Evolutionary conservation across 64 coral and sea anemone genomes (phyloP).

Genomic region (Exaiptasia diaphana): DNA sequence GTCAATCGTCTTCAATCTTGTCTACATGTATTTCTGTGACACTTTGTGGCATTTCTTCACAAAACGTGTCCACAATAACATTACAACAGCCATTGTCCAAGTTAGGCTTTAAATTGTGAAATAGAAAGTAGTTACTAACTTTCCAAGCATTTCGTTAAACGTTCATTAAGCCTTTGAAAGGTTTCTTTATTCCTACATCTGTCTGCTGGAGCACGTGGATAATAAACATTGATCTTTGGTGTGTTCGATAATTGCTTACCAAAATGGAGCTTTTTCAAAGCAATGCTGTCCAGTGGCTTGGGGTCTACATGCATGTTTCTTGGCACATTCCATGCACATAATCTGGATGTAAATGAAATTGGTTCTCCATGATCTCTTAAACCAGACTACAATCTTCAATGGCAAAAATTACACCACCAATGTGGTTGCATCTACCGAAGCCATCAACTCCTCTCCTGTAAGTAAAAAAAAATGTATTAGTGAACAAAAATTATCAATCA

Average conservation of each 20-base stretch:
- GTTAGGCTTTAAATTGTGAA: constrained; percentile 24
- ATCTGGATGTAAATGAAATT: constrained; percentile 35
- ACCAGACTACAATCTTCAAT: background rate
- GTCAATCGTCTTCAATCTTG: too few relatives aligned
- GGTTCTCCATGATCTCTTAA: constrained; percentile 45
- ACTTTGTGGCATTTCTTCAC: too few relatives aligned
- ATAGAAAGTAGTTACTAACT: constrained; percentile 44
- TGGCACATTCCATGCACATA: constrained; percentile 41
- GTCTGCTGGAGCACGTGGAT: constrained; percentile 39
- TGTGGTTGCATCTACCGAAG: too few relatives aligned
- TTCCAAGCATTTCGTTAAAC: background rate
- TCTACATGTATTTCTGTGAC: too few relatives aligned
- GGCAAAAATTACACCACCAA: too few relatives aligned
- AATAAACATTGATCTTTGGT: constrained; percentile 26
- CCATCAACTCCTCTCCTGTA: constrained; percentile 21
- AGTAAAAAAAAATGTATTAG: too few relatives aligned
- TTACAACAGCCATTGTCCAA: too few relatives aligned
- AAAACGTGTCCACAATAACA: too few relatives aligned
- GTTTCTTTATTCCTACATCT: background rate
- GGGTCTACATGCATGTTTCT: constrained; percentile 39
- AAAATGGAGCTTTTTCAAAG: constrained; percentile 10
- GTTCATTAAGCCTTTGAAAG: background rate
- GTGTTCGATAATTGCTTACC: background rate
- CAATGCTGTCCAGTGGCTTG: constrained; percentile 46
- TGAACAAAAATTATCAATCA: too few relatives aligned